These are phyloP conservation scores for Crax fasciolata DNA, from an alignment of 2,797 vertebrate genomes.

Conservation along the genomic window DNA sequence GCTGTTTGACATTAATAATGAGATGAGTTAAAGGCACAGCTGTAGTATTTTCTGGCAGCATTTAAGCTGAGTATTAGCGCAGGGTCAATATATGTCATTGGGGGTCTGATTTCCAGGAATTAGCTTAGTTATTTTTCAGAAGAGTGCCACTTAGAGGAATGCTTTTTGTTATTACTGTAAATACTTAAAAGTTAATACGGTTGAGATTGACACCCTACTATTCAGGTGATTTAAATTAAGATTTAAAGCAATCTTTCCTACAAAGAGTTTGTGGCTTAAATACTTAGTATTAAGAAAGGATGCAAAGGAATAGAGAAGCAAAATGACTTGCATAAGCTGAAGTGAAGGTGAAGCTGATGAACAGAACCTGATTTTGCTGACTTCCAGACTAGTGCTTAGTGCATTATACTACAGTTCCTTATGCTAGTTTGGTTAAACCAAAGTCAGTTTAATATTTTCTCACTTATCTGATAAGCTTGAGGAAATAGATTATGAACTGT, in stretches of 20 bases:
- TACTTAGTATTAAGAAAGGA: background rate
- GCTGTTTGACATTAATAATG: constrained; percentile 3
- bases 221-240: background rate
- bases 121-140: background rate
- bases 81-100: background rate
- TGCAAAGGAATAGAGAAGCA: background rate
- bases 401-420: background rate
- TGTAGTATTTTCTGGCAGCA: constrained; percentile 16
- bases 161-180: background rate
- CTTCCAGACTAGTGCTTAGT: background rate
- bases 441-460: background rate
- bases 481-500: background rate
- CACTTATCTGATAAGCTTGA: background rate
- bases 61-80: background rate
- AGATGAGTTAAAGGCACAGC: constrained; percentile 6
- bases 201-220: background rate
- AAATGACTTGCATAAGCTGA: background rate
- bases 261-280: background rate
- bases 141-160: background rate
- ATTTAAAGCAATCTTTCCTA: background rate
- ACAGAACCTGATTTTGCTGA: background rate
- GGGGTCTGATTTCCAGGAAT: background rate
- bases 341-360: background rate
- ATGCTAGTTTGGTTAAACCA: background rate
- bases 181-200: background rate